Evolutionary conservation across 23 tunicate genomes (phyloP), one percentile per base, ranked within the genome.

Genomic region (Styela clava): DNA sequence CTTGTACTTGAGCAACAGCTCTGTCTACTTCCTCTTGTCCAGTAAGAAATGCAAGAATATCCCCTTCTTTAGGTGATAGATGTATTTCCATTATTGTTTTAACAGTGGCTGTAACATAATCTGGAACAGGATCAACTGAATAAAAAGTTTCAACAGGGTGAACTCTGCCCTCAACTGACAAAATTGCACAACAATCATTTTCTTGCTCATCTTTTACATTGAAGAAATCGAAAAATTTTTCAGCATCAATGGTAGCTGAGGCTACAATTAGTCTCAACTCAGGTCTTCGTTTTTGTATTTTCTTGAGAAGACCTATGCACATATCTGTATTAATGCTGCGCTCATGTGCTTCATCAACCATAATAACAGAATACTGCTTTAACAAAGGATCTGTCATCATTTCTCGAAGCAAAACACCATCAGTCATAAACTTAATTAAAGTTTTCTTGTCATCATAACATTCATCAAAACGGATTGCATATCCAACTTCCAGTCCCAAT

Each of bases 301-400:
- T 94, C 56, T 94, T 94, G 34, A 94, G 64, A 44, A 94, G 64
- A 2, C 95, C 98, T 1, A 94, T 64, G 73, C 98, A 94, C 74
- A 94, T 33, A 62, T 94, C 98, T 44, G 95, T 94, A 61, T 94
- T 88, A 1, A 94, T 64, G 79, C 88, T 94, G 28, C 98, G 81
- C 51, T 89, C 98, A 85, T 94, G 98, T 35, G 89, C 98, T 64
- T 94, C 98, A 79, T 94, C 98, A 2, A 94, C 79, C 88, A 94
- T 88, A 3, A 94, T 78, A 16, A 88, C 83, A 65, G 77, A 34
- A 61, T 89, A 94, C 25, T 85, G 86, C 20, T 79, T 73, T 21
- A 94, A 67, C 64, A 94, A 68, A 34, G 98, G 98, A 79, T 94
- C 98, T 5, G 87, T 79, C 95, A 89, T 89, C 88, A 94, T 94